Evolutionary conservation across 2,797 vertebrate species (phyloP), one percentile per base, ranked within the genome.

Genomic region (Alca torda): DNA sequence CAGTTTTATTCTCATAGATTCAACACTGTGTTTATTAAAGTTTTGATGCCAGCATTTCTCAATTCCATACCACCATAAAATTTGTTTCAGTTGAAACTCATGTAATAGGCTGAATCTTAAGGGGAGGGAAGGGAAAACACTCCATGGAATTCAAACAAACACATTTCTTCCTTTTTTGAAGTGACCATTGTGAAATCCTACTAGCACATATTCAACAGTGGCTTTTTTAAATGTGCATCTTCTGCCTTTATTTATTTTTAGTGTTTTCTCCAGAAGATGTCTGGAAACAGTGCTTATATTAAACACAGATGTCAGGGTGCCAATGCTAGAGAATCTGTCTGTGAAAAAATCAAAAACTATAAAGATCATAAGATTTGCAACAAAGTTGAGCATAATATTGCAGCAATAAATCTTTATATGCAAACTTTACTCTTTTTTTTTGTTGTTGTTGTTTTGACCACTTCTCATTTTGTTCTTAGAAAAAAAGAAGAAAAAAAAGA

Each of bases 211-310:
- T 65, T 78, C 43, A 64, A 11, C 21, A 37, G 57, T 9, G 10
- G 21, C 24, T 89, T 96, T 94, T 85, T 21, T 1, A 95, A 95
- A 73, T 2, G 9, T 78, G 18, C 37, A 78, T 94, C 48, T 91
- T 94, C 86, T 94, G 81, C 33, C 68, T 84, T 68, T 63, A 61
- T 77, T 94, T 94, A 91, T 83, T 82, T 95, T 73, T 60, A 64
- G 16, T 74, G 26, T 64, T 80, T 86, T 64, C 51, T 70, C 43
- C 48, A 57, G 56, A 95, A 91, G 64, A 70, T 72, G 31, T 53
- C 61, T 90, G 74, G 41, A 87, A 86, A 73, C 31, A 63, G 33
- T 41, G 45, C n/a, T 81, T 91, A 75, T 89, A 86, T 95, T 91
- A 81, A 95, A 93, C 75, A 92, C 78, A 92, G 91, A 88, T 84